Conservation (phyloP, 2,113 vertebrate genomes). For the Podarcis cretensis region DNA sequence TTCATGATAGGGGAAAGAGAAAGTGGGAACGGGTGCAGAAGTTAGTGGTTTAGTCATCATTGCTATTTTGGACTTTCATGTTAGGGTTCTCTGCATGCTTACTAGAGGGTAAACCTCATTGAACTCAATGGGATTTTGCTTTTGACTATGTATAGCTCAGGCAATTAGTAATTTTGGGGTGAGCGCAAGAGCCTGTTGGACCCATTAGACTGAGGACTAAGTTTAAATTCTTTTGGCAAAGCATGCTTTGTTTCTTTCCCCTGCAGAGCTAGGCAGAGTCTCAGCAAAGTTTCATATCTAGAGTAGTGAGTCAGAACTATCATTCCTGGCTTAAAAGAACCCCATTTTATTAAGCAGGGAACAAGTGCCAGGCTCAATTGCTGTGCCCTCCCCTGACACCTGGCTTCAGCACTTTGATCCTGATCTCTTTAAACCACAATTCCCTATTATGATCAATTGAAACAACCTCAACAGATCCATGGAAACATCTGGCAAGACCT, state of each 20-base stretch:
- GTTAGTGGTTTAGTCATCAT: background rate
- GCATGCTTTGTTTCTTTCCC: background rate
- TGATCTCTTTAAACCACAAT: background rate
- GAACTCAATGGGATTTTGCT: background rate
- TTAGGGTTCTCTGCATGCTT: background rate
- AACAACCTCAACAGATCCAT: too few species aligned
- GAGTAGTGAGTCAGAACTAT: background rate
- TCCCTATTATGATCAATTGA: background rate
- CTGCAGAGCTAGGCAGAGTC: background rate
- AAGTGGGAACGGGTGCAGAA: background rate
- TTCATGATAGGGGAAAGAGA: background rate
- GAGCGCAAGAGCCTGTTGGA: background rate
- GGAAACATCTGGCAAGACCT: too few species aligned
- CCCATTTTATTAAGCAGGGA: background rate
- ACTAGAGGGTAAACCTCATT: background rate
- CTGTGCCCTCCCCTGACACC: background rate
- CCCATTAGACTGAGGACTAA: background rate
- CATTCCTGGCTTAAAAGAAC: background rate
- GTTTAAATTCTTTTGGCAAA: background rate
- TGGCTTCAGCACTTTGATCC: background rate
- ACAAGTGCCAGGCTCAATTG: background rate
- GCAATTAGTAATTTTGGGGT: background rate
- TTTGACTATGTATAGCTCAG: background rate
- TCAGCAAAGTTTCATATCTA: background rate
- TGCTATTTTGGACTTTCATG: background rate